Evolutionary conservation across 2,113 vertebrate genomes (phyloP), one percentile per base, ranked within the genome.

Genomic region (Miniopterus natalensis): DNA sequence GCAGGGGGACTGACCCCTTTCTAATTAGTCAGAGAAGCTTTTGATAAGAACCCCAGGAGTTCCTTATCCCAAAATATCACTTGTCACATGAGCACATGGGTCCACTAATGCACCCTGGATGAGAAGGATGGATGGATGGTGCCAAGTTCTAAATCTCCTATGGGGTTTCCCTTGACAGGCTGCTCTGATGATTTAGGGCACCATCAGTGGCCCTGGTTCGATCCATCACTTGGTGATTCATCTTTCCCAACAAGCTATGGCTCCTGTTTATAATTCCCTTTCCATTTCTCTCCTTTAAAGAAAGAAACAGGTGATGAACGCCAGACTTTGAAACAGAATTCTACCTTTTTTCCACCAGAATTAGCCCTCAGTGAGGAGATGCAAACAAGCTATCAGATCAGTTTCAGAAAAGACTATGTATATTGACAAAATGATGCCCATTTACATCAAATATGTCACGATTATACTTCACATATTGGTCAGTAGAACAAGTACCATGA

Each of bases 171-270:
- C 92, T 96, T 97, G 98, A 98, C 27, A 89, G 95, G 97, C 94
- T 96, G 95, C 95, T 96, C 93, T 84, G 53, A 91, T 98, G 98
- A 98, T 98, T 98, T 98, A 98, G 97, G 97, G 96, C 93, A 40
- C 97, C 96, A 97, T 98, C 96, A 79, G 93, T 94, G 97, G 94
- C 94, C 93, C 96, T 83, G 92, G 96, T 97, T 98, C 98, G 97
- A 98, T 98, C 98, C 92, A 97, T 95, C 97, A 94, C 95, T 97
- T 10, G 14, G 97, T 94, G 96, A 98, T 98, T 96, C 97, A 98
- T 98, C 98, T 98, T 98, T 84, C 93, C 80, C 98, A 92, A 49
- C 0, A 96, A 98, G 97, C 93, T 94, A 57, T 89, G 94, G 96
- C 59, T 96, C 96, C 95, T 92, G 94, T 95, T 96, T 97, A 94